phyloP scores from a whole-genome alignment of 1,140 invertebrate genomes.

The Zaprionus kolodkinae region DNA sequence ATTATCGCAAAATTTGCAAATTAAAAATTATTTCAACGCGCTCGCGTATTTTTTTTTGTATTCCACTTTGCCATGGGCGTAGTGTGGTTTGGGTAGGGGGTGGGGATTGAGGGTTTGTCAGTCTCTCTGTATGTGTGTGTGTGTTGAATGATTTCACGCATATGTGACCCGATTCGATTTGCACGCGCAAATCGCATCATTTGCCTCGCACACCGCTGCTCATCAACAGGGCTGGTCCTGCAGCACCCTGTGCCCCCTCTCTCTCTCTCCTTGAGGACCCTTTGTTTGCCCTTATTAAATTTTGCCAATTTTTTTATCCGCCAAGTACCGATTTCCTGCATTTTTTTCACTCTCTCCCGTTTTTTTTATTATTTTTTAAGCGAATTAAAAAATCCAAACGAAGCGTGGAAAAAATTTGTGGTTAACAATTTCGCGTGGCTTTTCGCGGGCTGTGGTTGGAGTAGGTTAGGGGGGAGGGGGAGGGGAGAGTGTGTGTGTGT shows the following conservation, averaged over 20 bases:
- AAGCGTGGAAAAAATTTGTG: conserved; percentile 68
- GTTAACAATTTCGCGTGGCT: conserved; percentile 68
- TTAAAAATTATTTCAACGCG: conserved; percentile 61
- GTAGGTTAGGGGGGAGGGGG: conserved; percentile 4
- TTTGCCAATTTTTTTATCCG: conserved; percentile 66
- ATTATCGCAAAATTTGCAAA: conserved; percentile 76
- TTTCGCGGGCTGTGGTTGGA: neutral
- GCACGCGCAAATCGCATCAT: conserved; percentile 64
- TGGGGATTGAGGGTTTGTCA: neutral
- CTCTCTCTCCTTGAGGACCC: neutral
- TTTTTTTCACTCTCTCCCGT: conserved; percentile 18
- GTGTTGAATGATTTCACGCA: conserved; percentile 70
- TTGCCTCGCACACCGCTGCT: conserved; percentile 26
- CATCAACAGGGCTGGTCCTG: conserved; percentile 26
- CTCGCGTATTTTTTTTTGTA: neutral
- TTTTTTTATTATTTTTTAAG: conserved; percentile 48
- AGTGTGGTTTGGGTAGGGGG: neutral
- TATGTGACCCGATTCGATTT: conserved; percentile 79
- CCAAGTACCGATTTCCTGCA: conserved; percentile 16
- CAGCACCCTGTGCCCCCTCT: conserved; percentile 3
- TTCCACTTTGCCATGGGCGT: neutral
- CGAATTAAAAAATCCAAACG: conserved; percentile 76
- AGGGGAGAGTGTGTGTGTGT: conserved; percentile 7
- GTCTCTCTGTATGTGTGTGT: conserved; percentile 15
- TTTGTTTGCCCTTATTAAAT: conserved; percentile 79